Evolutionary conservation across 1,140 invertebrate genomes (phyloP).

Genomic region (Rhopalosiphum maidis): DNA sequence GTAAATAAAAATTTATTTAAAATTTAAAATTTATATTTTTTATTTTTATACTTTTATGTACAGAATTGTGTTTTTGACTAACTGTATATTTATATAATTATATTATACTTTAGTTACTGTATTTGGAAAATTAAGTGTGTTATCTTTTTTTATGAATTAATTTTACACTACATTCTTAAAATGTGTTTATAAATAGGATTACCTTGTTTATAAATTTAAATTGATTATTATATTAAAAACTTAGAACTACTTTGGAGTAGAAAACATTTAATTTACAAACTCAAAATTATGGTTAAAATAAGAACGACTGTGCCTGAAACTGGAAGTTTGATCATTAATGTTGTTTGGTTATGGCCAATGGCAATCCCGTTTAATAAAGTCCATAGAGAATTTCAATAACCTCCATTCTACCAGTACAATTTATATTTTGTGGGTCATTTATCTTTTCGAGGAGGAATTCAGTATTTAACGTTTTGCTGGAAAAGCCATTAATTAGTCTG

Average conservation of each 20-base stretch:
- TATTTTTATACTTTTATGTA: too few relatives aligned
- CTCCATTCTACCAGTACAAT: background rate
- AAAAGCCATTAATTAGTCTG: conserved; percentile 17
- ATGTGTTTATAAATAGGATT: background rate
- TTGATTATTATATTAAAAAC: background rate
- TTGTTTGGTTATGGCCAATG: background rate
- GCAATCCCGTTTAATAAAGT: background rate
- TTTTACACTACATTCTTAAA: background rate
- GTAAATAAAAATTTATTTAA: background rate
- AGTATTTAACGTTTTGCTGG: conserved; percentile 21
- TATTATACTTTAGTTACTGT: background rate
- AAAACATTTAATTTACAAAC: conserved; percentile 17
- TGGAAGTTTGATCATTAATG: conserved; percentile 2
- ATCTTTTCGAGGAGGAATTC: conserved; percentile 9
- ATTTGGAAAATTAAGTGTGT: background rate
- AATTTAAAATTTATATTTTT: background rate
- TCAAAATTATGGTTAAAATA: conserved; percentile 12
- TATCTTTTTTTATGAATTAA: background rate
- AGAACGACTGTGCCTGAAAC: background rate
- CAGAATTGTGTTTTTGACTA: background rate
- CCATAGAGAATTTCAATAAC: conserved; percentile 33
- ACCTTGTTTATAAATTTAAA: background rate
- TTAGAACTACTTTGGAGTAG: background rate
- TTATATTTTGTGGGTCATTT: conserved; percentile 35
- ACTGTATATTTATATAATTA: background rate